Evolutionary conservation across 2,888 invertebrate genomes (phyloP).

Genomic region (Lathronympha strigana): DNA sequence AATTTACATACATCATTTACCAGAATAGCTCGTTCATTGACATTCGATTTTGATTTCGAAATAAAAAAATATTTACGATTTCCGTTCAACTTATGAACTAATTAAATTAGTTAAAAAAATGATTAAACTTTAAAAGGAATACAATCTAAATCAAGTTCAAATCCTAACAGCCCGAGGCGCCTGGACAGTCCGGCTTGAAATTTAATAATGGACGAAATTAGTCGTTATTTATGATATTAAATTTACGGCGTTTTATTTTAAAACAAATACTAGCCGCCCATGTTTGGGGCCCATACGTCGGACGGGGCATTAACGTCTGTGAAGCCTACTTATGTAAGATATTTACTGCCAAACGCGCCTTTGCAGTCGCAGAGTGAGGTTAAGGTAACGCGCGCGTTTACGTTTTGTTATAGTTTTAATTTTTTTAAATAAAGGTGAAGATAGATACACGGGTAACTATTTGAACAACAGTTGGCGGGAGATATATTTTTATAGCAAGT

Average conservation of each 20-base stretch:
- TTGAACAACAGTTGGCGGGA: neutral
- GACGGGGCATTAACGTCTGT: conserved; percentile 49
- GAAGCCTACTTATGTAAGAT: conserved; percentile 50
- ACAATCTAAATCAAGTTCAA: conserved; percentile 34
- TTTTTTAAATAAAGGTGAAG: neutral
- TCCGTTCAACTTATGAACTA: conserved; percentile 18
- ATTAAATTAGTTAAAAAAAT: conserved; percentile 40
- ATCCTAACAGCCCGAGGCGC: conserved; percentile 36
- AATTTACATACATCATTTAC: too few relatives aligned
- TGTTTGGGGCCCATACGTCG: conserved; percentile 48
- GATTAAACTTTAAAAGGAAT: conserved; percentile 37
- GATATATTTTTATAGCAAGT: too few relatives aligned
- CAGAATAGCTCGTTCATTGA: too few relatives aligned
- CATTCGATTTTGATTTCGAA: too few relatives aligned
- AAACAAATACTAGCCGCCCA: conserved; percentile 57
- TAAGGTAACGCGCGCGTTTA: conserved; percentile 48
- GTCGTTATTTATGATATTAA: conserved; percentile 58
- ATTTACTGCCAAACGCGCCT: conserved; percentile 48
- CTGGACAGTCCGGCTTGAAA: conserved; percentile 47
- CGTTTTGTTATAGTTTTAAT: conserved; percentile 39
- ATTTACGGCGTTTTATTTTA: conserved; percentile 55
- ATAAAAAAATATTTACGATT: neutral
- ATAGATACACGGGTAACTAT: neutral
- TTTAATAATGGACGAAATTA: conserved; percentile 62
- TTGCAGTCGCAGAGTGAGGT: conserved; percentile 46